Percentiles rank a stretch among this genome's conserved stretches.
phyloP scores from a whole-genome alignment of 2,113 vertebrate genomes.

The Elachura formosa region DNA sequence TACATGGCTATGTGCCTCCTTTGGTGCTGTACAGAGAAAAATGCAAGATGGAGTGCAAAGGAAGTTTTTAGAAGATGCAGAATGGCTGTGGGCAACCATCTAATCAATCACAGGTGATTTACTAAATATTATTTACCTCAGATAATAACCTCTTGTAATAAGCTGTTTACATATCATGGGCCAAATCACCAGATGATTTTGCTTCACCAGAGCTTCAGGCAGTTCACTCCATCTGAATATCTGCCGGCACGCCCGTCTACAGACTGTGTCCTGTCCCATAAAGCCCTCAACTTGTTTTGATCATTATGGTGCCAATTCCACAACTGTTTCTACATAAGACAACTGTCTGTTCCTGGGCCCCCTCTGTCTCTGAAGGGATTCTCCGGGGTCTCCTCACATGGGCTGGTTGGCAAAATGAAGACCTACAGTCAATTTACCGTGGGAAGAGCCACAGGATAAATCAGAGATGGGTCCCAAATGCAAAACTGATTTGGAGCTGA shows the following conservation, averaged over 20 bases:
- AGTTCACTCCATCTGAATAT: neutral
- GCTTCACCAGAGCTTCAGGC: neutral
- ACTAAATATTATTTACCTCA: slow-evolving; percentile 72
- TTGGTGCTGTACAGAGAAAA: slow-evolving; percentile 53
- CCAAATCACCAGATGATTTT: slow-evolving; percentile 25
- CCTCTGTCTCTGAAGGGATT: neutral
- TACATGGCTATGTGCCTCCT: slow-evolving; percentile 68
- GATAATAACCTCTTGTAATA: slow-evolving; percentile 43
- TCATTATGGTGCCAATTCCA: neutral
- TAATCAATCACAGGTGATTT: neutral
- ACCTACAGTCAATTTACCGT: neutral
- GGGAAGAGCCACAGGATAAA: neutral
- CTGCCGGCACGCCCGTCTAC: neutral
- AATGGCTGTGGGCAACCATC: slow-evolving; percentile 65
- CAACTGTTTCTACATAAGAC: neutral
- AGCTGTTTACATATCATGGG: slow-evolving; percentile 48
- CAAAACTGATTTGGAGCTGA: neutral
- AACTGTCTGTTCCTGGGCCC: neutral
- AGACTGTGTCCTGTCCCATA: neutral
- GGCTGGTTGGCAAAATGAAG: neutral
- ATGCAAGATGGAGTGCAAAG: slow-evolving; percentile 54
- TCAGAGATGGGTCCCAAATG: neutral
- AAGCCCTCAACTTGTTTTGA: neutral
- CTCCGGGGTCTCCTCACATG: neutral
- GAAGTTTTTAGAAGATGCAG: slow-evolving; percentile 29